These are phyloP conservation scores for Epistrophe grossulariae DNA, from an alignment of 2,888 invertebrate genomes.

Conservation along the genomic window DNA sequence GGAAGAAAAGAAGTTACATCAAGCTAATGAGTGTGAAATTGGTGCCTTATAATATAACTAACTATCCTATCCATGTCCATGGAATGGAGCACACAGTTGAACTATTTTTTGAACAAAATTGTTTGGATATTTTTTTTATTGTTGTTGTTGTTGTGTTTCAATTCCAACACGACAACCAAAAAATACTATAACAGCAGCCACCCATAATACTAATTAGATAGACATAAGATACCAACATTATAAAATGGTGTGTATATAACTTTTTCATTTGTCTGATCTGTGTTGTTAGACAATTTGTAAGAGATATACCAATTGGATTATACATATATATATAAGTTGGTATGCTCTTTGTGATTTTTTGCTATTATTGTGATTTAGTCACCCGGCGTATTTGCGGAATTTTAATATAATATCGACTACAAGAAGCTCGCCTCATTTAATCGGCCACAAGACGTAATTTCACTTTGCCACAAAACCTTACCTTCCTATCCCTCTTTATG, in stretches of 20 bases:
- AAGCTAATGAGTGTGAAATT: conserved; percentile 70
- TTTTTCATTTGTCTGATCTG: conserved; percentile 49
- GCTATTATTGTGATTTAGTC: conserved; percentile 41
- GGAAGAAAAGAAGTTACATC: conserved; percentile 64
- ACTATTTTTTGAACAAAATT: conserved; percentile 44
- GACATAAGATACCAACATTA: background rate
- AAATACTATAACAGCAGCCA: background rate
- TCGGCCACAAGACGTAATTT: conserved; percentile 73
- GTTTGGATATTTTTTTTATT: background rate
- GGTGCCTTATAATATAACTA: conserved; percentile 49
- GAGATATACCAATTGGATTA: conserved; percentile 59
- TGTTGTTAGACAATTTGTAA: conserved; percentile 33
- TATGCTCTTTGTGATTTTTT: conserved; percentile 27
- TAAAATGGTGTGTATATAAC: conserved; percentile 39
- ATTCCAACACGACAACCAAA: conserved; percentile 28
- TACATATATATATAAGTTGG: background rate
- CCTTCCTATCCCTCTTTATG: background rate
- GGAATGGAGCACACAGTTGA: conserved; percentile 31
- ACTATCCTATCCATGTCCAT: conserved; percentile 41
- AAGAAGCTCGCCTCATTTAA: conserved; percentile 62
- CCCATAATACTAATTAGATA: conserved; percentile 57
- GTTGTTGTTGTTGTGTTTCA: background rate
- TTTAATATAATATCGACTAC: conserved; percentile 67
- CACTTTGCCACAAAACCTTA: conserved; percentile 54
- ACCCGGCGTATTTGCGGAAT: conserved; percentile 51